Conservation (phyloP, 2,797 vertebrate genomes). For the Sylvilagus floridanus region DNA sequence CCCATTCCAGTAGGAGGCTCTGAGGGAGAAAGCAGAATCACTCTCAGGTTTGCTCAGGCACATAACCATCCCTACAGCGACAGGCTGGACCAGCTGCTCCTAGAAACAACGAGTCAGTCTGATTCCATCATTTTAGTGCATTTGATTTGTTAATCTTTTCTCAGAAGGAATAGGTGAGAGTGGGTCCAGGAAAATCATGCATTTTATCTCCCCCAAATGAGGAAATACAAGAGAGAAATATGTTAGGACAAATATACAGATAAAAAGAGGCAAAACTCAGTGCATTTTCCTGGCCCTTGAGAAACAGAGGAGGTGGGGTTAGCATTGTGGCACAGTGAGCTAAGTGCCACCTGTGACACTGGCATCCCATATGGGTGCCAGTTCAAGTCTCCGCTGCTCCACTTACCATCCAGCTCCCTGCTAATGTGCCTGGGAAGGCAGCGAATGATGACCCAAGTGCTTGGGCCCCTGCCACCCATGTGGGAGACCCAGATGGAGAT, state of each 20-base stretch:
- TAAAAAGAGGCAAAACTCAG: not conserved
- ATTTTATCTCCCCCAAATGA: conserved; percentile 14
- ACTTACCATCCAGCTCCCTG: too few relatives aligned
- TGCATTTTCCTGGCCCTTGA: not conserved
- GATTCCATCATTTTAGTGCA: not conserved
- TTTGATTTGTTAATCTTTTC: not conserved
- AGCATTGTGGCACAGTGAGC: too few relatives aligned
- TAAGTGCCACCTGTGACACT: too few relatives aligned
- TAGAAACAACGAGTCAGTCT: not conserved
- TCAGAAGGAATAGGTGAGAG: not conserved
- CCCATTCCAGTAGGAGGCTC: not conserved
- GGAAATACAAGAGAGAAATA: not conserved
- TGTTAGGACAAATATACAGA: not conserved
- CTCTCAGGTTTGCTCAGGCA: not conserved
- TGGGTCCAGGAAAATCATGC: not conserved
- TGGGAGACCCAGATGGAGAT: too few relatives aligned
- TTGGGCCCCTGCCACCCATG: too few relatives aligned
- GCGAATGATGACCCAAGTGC: too few relatives aligned
- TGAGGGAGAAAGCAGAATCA: not conserved
- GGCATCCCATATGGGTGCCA: fast-evolving
- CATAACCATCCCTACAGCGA: not conserved
- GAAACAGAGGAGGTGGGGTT: not conserved
- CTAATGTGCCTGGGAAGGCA: too few relatives aligned
- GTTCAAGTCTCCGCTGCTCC: too few relatives aligned
- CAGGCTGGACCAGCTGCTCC: not conserved